phyloP scores from a whole-genome alignment of 2,797 vertebrate species.

The Enteromius unitaeniatus region DNA sequence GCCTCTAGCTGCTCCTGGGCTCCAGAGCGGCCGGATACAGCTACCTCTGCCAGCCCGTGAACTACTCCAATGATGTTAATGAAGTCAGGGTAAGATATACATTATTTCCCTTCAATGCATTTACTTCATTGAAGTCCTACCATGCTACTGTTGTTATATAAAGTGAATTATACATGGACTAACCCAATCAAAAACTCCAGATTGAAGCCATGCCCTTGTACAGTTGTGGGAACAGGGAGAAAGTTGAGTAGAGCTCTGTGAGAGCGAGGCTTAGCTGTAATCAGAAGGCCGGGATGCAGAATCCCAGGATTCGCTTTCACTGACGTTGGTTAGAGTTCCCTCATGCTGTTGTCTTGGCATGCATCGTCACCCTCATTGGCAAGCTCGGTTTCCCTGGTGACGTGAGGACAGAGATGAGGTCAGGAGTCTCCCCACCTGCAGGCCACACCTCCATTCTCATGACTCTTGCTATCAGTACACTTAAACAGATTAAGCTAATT shows the following conservation, averaged over 20 bases:
- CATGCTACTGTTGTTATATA: background rate
- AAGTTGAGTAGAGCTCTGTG: slow-evolving; percentile 17
- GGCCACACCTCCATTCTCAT: background rate
- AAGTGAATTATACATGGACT: background rate
- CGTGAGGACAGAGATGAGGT: slow-evolving; percentile 31
- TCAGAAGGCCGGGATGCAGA: background rate
- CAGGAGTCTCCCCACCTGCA: slow-evolving; percentile 25
- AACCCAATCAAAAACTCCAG: background rate
- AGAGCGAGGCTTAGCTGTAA: slow-evolving; percentile 1
- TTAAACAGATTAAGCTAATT: background rate
- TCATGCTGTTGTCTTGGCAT: slow-evolving; percentile 39
- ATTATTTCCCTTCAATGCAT: background rate
- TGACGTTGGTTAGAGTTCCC: slow-evolving; percentile 37
- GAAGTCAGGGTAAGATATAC: slow-evolving; percentile 93
- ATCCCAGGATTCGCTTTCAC: slow-evolving; percentile 20
- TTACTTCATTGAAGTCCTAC: background rate
- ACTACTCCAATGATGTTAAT: slow-evolving; percentile 92
- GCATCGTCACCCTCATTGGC: slow-evolving; percentile 4
- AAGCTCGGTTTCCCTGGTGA: slow-evolving; percentile 14
- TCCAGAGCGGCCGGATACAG: slow-evolving; percentile 94
- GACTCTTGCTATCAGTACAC: background rate
- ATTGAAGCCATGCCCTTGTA: background rate
- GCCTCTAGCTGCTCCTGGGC: slow-evolving; percentile 87
- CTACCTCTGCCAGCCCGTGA: slow-evolving; percentile 96
- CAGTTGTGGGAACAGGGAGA: slow-evolving; percentile 2